These are phyloP conservation scores for Choristoneura fumiferana DNA, from an alignment of 1,140 invertebrate species.

Conservation along the genomic window DNA sequence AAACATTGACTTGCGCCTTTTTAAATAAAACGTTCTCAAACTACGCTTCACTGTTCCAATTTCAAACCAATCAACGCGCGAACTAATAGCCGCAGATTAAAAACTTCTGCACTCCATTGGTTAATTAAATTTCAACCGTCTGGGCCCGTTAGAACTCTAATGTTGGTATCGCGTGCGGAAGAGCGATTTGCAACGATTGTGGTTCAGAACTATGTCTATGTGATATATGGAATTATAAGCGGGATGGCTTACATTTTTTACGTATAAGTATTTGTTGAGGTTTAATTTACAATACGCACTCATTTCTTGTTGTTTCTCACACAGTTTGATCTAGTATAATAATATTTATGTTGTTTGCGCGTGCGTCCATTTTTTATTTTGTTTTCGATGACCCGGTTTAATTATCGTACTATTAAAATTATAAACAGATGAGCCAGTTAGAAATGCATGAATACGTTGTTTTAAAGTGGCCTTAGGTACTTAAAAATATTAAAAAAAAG, in stretches of 20 bases:
- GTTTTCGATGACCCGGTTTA: too few relatives aligned
- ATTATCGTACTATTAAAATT: too few relatives aligned
- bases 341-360: too few relatives aligned
- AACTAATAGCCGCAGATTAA: conserved; percentile 12
- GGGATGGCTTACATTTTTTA: background rate
- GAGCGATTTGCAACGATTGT: background rate
- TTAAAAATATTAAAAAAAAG: too few relatives aligned
- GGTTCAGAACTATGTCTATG: background rate
- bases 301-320: too few relatives aligned
- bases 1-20: too few relatives aligned
- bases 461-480: too few relatives aligned
- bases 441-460: too few relatives aligned
- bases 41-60: conserved; percentile 7
- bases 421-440: too few relatives aligned
- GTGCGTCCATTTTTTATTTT: too few relatives aligned
- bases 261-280: background rate
- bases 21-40: background rate
- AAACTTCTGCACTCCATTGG: conserved; percentile 14
- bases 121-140: conserved; percentile 16
- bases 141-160: conserved; percentile 5
- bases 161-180: conserved; percentile 7
- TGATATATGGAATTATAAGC: background rate
- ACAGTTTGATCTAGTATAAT: too few relatives aligned
- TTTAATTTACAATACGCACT: too few relatives aligned
- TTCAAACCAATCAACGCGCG: conserved; percentile 9